Conservation (phyloP, 2,113 vertebrate genomes). For the Montifringilla adamsi region DNA sequence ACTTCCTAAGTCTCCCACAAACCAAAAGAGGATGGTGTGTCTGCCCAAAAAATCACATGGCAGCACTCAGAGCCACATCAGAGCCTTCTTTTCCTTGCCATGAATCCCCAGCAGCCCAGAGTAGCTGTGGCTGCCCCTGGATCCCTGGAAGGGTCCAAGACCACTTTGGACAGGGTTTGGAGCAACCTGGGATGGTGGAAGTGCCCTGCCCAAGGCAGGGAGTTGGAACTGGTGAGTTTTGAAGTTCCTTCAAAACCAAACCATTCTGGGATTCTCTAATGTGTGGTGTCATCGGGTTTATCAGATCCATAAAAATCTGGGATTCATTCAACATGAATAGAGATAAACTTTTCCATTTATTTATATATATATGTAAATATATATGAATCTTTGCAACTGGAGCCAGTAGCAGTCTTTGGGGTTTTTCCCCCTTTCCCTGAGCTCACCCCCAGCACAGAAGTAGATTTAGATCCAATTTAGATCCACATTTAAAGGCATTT, state of each 20-base stretch:
- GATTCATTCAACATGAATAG: background rate
- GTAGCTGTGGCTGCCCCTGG: background rate
- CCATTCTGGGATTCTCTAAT: accelerated
- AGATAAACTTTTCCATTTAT: background rate
- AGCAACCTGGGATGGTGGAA: accelerated
- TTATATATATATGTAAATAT: background rate
- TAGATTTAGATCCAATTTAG: background rate
- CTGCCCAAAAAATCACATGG: background rate
- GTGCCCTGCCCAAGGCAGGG: background rate
- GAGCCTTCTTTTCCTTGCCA: background rate
- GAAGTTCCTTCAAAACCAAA: background rate
- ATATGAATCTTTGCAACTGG: background rate
- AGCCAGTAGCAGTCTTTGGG: background rate
- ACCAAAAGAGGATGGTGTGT: background rate
- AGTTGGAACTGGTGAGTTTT: background rate
- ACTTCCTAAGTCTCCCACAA: background rate
- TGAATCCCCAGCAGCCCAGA: background rate
- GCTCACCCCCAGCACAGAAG: background rate
- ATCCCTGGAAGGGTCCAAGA: background rate
- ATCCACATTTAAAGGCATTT: background rate
- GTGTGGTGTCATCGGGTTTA: accelerated
- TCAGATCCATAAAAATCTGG: background rate
- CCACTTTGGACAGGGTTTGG: accelerated
- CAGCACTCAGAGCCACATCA: background rate
- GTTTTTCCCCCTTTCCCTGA: background rate